Evolutionary conservation across 1,140 invertebrate species (phyloP), one percentile per base, ranked within the genome.

Genomic region (Rhizoglyphus robini): DNA sequence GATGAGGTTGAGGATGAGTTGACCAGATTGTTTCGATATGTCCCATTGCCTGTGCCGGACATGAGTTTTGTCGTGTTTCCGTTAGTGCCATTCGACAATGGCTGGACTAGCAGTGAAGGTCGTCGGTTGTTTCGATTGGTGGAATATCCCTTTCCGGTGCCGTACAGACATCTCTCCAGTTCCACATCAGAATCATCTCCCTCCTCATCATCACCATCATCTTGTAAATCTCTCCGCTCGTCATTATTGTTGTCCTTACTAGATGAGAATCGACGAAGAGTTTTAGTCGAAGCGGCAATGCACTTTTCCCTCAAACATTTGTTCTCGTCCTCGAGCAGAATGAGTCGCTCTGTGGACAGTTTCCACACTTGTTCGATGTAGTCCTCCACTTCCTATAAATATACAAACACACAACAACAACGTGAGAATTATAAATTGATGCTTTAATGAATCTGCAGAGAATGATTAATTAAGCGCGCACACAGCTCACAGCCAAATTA

Each of bases 331-430:
- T 71, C 65, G 15, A 71, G 46, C 58, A 51, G 27, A 3, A 47
- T 58, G 30, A 70, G 57, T 36, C 67, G 65, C 38, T 68, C 65
- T 31, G 65, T 69, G 30, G 66, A 68, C n/a, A 65, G 49, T 32
- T 65, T 69, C 60, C 69, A 69, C 31, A 71, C 68, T 30, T 70
- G 69, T 54, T 71, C 70, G 59, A 71, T 65, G 58, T 71, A 71
- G 18, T 62, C 64, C 41, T 71, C 70, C 20, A 71, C 70, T 66
- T 71, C 70, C 70, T 60, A 11, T 63, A 1, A 46, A 41, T 5
- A 31, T n/a, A 41, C 11, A n/a, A 13, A 63, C 15, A 63, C 47
- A n/a, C n/a, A n/a, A n/a, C n/a, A n/a, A n/a, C n/a, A n/a, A n/a
- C n/a, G n/a, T n/a, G n/a, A n/a, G n/a, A n/a, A n/a, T n/a, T n/a